Conservation (phyloP, 2,888 invertebrate species). For the Fabriciana adippe region DNA sequence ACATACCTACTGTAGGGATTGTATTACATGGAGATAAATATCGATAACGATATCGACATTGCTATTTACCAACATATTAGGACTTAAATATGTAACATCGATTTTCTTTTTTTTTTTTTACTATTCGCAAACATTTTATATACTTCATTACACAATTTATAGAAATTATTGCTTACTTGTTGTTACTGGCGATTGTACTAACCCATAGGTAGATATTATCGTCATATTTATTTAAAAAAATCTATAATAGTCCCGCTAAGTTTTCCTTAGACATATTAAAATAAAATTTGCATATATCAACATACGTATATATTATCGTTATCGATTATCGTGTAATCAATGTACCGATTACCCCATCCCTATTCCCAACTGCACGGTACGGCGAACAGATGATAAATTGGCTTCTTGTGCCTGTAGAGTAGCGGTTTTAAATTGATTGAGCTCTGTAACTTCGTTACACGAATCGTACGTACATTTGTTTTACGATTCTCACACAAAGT, state of each 20-base stretch:
- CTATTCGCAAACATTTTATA: too few relatives aligned
- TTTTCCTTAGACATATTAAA: too few relatives aligned
- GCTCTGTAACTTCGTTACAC: constrained; percentile 40
- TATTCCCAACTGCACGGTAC: constrained; percentile 33
- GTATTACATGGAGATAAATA: background rate
- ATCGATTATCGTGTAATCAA: constrained; percentile 1
- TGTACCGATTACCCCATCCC: constrained; percentile 27
- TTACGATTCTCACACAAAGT: constrained; percentile 14
- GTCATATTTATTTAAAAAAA: too few relatives aligned
- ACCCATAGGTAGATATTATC: too few relatives aligned
- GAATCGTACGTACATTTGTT: constrained; percentile 29
- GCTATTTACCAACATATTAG: too few relatives aligned
- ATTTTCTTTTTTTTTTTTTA: too few relatives aligned
- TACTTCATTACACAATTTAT: too few relatives aligned
- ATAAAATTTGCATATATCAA: too few relatives aligned
- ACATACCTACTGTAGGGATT: constrained; percentile 25
- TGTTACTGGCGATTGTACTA: too few relatives aligned
- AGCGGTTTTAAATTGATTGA: constrained; percentile 47
- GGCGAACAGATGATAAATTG: constrained; percentile 45
- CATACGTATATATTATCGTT: constrained; percentile 10
- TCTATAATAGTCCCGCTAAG: too few relatives aligned
- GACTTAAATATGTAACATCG: too few relatives aligned
- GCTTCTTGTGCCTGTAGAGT: constrained; percentile 43
- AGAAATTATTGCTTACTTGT: too few relatives aligned
- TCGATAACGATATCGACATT: background rate